Base-by-base conservation (phyloP, 2,113 vertebrate species). In the Pipra filicauda region DNA sequence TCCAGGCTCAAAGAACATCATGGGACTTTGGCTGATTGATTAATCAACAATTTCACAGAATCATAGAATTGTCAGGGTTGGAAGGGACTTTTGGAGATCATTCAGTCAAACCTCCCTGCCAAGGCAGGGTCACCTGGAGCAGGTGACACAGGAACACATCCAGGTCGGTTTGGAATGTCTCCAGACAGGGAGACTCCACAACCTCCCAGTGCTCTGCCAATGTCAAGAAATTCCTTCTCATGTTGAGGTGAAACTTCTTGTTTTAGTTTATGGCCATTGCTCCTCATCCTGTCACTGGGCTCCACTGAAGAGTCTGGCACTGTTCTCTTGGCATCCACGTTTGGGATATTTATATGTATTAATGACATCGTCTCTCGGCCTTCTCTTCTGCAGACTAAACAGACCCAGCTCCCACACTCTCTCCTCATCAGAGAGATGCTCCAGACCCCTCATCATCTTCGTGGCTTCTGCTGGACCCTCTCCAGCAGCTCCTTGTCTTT, bases 381-480 rank as follows among this genome's bases (percentile, higher is more conserved):
- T 39, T 46, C 37, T 20, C 37, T 8, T 30, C 46, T 48, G 54
- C 55, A 31, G 16, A 46, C 16, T 12, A 4, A 54, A 24, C 37
- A 30, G 15, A 15, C 12, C 27, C 33, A 59, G 28, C 8, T 44
- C 15, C 5, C 0, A 0, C 22, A 46, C 20, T 17, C 5, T 30
- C 16, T 48, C 15, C 16, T 15, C 17, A 1, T 1, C 7, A 31
- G 11, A 44, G 61, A 54, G 55, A 76, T 27, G 71, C 55, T 43
- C 64, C 55, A 62, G 12, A 55, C 2, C 5, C 6, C 26, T 19
- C 46, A 54, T 8, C 62, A 30, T 5, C 16, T 54, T 4, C 7
- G n/a, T 61, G 39, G 15, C 35, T 52, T 61, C 54, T 0, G 2
- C 20, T 22, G 30, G 21, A 61, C 39, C 8, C n/a, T 69, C 39